These are phyloP conservation scores for Cavia porcellus DNA, from an alignment of 2,113 vertebrate genomes.

Conservation along the genomic window DNA sequence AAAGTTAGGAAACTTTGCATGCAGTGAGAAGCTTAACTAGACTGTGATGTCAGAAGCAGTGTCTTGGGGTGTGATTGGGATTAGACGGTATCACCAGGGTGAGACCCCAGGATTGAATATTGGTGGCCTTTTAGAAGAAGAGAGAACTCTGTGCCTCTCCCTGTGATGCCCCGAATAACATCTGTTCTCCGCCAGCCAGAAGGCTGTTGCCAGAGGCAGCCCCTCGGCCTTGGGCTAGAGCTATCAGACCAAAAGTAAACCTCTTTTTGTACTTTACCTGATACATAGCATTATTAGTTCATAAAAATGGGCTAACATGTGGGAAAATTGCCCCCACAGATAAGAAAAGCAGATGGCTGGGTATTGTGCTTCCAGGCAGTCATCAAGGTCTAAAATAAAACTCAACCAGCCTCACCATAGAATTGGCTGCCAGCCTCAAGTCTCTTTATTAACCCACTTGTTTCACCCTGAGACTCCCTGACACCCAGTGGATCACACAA, in stretches of 20 bases:
- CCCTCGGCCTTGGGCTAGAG: neutral
- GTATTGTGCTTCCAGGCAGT: neutral
- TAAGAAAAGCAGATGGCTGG: neutral
- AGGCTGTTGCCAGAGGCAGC: neutral
- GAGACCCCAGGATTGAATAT: neutral
- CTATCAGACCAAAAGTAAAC: neutral
- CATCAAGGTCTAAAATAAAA: neutral
- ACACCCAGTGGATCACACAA: rapidly evolving
- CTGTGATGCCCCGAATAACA: too few relatives aligned
- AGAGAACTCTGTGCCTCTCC: neutral
- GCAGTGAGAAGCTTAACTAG: neutral
- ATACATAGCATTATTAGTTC: neutral
- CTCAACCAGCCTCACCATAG: neutral
- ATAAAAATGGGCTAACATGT: neutral
- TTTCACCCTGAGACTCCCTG: neutral
- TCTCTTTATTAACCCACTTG: neutral
- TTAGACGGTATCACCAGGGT: neutral
- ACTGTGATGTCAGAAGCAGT: neutral
- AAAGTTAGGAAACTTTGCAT: neutral
- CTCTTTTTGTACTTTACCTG: neutral
- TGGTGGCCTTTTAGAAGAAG: too few relatives aligned
- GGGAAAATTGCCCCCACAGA: neutral
- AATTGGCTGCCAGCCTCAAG: neutral
- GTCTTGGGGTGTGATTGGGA: too few relatives aligned
- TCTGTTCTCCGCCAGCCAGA: neutral